Evolutionary conservation across 2,888 invertebrate genomes (phyloP).

Genomic region (Halictus quadricinctus): DNA sequence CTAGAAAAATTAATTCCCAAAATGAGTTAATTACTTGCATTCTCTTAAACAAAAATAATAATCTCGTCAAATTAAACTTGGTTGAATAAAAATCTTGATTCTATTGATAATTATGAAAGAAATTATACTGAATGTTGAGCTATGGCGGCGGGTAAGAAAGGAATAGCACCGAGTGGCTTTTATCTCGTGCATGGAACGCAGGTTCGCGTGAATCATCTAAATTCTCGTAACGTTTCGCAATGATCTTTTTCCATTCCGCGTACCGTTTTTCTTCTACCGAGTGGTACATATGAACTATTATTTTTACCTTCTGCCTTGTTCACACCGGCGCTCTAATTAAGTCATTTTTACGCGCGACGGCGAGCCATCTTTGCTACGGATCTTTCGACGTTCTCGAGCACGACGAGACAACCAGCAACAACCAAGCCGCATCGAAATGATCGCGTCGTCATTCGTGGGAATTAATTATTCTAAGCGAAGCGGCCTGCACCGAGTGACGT

Average conservation of each 20-base stretch:
- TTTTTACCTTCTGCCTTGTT: constrained; percentile 61
- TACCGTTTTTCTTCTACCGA: constrained; percentile 15
- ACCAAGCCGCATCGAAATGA: background rate
- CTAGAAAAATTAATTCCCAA: no score
- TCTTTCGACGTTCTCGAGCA: constrained; percentile 19
- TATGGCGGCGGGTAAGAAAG: background rate
- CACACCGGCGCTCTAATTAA: constrained; percentile 57
- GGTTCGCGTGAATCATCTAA: constrained; percentile 44
- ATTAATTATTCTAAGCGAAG: background rate
- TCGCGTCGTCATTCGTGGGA: background rate
- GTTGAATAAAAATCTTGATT: no score
- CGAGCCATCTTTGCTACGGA: constrained; percentile 48
- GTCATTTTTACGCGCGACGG: constrained; percentile 53
- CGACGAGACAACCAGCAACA: background rate
- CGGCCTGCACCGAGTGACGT: background rate
- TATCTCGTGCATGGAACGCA: constrained; percentile 1
- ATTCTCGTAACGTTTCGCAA: constrained; percentile 35
- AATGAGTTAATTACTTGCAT: no score
- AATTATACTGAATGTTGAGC: background rate
- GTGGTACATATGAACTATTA: constrained; percentile 50
- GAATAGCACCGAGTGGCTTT: background rate
- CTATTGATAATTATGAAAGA: background rate
- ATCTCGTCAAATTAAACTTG: no score
- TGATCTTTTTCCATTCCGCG: constrained; percentile 33
- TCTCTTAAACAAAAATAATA: no score